These are phyloP conservation scores for Thecophora atra DNA, from an alignment of 2,888 invertebrate species.

Conservation along the genomic window DNA sequence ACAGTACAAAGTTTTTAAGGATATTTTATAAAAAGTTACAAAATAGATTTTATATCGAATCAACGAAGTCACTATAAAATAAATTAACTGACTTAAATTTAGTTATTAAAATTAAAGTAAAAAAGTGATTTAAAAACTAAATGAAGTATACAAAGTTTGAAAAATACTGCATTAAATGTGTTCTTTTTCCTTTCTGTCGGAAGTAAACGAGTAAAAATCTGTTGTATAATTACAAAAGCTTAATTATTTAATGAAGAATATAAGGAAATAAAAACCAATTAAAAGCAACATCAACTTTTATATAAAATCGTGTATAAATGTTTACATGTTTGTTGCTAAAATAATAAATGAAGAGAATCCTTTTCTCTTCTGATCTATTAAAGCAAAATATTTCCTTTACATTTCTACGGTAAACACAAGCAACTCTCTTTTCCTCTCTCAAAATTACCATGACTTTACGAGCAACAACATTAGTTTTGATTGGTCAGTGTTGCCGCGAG, in stretches of 20 bases:
- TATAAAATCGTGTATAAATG: no score
- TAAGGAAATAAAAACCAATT: neutral
- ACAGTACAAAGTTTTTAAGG: neutral
- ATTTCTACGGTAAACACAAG: no score
- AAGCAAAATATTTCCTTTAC: no score
- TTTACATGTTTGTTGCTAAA: no score
- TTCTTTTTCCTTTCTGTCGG: neutral
- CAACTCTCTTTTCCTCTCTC: no score
- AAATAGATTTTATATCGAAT: neutral
- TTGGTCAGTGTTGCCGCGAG: no score
- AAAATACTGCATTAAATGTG: neutral
- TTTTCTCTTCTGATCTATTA: no score
- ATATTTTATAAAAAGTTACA: neutral
- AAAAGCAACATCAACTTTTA: neutral
- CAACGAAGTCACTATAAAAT: neutral
- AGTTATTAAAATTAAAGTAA: neutral
- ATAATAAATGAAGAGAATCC: no score
- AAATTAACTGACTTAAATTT: neutral
- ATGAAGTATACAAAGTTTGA: slow-evolving; percentile 5
- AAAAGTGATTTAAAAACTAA: neutral
- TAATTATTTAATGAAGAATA: neutral
- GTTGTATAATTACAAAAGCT: no score
- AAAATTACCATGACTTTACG: no score
- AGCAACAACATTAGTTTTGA: no score
- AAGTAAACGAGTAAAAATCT: neutral